Evolutionary conservation across 2,797 vertebrate species (phyloP).

Genomic region (Anisognathus igniventris): DNA sequence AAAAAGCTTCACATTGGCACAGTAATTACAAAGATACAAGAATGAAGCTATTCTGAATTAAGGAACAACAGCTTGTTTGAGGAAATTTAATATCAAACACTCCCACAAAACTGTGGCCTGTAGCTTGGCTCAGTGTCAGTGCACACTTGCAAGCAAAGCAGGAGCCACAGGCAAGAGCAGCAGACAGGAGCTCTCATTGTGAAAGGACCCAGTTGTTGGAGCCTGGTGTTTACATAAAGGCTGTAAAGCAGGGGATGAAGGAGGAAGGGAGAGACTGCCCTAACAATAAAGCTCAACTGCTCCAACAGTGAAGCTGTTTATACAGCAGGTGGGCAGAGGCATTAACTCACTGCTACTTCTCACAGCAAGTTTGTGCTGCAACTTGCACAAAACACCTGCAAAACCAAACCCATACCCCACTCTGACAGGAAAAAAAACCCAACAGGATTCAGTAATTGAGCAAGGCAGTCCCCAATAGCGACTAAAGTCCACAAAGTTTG

Average conservation of each 20-base stretch:
- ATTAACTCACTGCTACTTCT: neutral
- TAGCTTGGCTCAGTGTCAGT: neutral
- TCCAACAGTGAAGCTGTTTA: neutral
- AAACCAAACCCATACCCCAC: neutral
- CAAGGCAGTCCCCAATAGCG: fast-evolving
- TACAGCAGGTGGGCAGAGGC: neutral
- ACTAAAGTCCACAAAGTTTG: fast-evolving
- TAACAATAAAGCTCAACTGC: neutral
- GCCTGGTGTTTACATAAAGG: neutral
- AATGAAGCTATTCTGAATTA: neutral
- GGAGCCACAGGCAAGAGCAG: neutral
- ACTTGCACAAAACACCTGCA: neutral
- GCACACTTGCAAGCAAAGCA: neutral
- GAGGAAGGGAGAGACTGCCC: neutral
- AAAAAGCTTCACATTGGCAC: neutral
- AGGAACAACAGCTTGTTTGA: neutral
- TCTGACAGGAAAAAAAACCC: fast-evolving
- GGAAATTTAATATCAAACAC: neutral
- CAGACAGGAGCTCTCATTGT: neutral
- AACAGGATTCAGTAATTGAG: neutral
- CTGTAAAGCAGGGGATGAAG: neutral
- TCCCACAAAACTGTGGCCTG: neutral
- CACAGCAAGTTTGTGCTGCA: neutral
- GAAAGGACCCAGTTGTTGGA: neutral
- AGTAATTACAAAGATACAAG: neutral